Evolutionary conservation across 2,888 invertebrate genomes (phyloP).

Genomic region (Actias luna): DNA sequence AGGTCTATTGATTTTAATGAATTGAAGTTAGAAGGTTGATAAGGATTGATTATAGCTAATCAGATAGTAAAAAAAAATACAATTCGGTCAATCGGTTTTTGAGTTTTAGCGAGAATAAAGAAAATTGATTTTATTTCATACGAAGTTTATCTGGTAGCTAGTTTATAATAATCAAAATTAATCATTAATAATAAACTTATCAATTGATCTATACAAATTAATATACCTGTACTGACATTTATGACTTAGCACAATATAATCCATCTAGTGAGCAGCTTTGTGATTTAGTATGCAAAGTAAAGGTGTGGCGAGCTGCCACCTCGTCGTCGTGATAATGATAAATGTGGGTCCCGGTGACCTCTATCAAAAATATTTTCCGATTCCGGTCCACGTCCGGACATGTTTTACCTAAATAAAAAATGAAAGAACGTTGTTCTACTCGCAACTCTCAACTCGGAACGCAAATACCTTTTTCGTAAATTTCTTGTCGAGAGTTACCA

Average conservation of each 20-base stretch:
- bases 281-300: slow-evolving; percentile 49
- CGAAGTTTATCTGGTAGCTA: no score
- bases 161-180: no score
- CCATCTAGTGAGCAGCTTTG: slow-evolving; percentile 43
- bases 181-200: background rate
- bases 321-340: slow-evolving; percentile 72
- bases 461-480: slow-evolving; percentile 42
- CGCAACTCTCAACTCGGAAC: slow-evolving; percentile 44
- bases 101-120: no score
- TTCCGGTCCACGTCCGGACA: slow-evolving; percentile 43
- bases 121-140: no score
- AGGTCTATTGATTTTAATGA: no score
- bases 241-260: background rate
- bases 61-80: no score
- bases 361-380: slow-evolving; percentile 64
- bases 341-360: slow-evolving; percentile 60
- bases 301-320: slow-evolving; percentile 63
- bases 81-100: no score
- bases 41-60: no score
- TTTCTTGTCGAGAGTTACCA: slow-evolving; percentile 39
- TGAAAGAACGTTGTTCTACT: slow-evolving; percentile 59
- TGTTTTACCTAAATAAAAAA: slow-evolving; percentile 50
- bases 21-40: no score
- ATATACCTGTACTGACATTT: background rate
- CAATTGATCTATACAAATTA: background rate